Conservation (phyloP, 2,113 vertebrate genomes). For the Oriolus oriolus region DNA sequence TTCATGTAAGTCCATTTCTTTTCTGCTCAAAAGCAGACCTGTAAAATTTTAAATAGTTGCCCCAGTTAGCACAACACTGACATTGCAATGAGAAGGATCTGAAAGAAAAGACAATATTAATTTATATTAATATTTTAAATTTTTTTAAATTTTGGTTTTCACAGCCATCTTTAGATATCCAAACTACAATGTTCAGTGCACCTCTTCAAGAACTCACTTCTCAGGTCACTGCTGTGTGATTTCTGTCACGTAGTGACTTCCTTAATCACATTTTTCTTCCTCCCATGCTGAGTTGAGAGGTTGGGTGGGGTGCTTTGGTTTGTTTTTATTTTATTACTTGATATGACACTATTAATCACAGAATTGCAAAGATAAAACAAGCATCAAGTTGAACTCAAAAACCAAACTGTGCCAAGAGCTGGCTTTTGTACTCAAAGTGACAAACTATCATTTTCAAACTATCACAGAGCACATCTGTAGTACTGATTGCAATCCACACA, state of each 20-base stretch:
- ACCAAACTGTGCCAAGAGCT: not conserved
- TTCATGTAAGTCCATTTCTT: not conserved
- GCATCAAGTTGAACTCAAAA: not conserved
- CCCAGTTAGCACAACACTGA: not conserved
- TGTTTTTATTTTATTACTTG: not conserved
- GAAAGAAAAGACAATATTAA: not conserved
- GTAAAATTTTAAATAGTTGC: not conserved
- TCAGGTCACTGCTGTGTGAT: not conserved
- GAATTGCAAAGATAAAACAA: not conserved
- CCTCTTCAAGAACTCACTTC: not conserved
- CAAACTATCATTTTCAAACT: not conserved
- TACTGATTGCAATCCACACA: not conserved
- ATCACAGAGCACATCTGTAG: no score
- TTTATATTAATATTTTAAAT: not conserved
- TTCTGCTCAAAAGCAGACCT: not conserved
- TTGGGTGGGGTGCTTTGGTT: not conserved
- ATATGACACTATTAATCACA: not conserved
- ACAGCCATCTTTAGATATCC: not conserved
- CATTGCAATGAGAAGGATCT: not conserved
- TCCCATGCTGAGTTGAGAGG: not conserved
- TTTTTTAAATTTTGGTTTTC: not conserved
- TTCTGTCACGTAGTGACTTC: not conserved
- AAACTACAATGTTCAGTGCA: not conserved
- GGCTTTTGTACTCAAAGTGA: not conserved
- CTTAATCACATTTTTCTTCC: not conserved